Percentiles rank a stretch among this genome's conserved stretches.
phyloP scores from a whole-genome alignment of 2,113 vertebrate genomes.

The Channa argus region DNA sequence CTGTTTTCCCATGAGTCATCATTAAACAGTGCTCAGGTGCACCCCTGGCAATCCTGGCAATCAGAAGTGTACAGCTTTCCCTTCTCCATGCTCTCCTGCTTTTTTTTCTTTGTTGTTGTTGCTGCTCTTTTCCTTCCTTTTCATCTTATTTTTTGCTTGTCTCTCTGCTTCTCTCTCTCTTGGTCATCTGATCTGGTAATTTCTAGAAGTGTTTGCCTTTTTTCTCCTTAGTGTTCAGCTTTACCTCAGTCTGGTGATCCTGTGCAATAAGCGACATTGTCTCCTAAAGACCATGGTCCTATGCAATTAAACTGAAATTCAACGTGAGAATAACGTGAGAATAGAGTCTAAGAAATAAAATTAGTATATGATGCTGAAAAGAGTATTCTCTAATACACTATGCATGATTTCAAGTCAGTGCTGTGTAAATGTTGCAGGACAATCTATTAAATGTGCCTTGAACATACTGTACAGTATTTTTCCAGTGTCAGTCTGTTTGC shows the following conservation, averaged over 20 bases:
- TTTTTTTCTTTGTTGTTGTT: neutral
- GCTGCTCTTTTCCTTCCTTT: neutral
- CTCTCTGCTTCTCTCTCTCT: no score
- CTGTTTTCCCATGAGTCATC: conserved; percentile 80
- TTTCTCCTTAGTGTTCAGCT: neutral
- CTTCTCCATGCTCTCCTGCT: conserved; percentile 20
- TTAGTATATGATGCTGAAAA: no score
- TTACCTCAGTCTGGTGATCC: neutral
- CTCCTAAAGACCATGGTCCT: neutral
- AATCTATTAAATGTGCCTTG: no score
- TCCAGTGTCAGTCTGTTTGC: no score
- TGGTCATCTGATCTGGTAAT: neutral
- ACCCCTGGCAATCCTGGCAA: conserved; percentile 36
- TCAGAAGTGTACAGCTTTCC: conserved; percentile 5
- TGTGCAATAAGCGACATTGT: neutral
- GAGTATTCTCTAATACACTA: no score
- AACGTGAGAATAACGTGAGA: no score
- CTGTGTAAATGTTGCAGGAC: no score
- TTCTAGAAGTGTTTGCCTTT: neutral
- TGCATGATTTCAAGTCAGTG: no score
- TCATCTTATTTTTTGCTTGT: neutral
- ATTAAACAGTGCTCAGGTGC: conserved; percentile 77
- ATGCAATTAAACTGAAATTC: neutral
- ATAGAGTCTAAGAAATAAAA: no score
- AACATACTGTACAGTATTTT: no score